Conservation (phyloP, 2,888 invertebrate genomes). For the Drosophila niveifrons region DNA sequence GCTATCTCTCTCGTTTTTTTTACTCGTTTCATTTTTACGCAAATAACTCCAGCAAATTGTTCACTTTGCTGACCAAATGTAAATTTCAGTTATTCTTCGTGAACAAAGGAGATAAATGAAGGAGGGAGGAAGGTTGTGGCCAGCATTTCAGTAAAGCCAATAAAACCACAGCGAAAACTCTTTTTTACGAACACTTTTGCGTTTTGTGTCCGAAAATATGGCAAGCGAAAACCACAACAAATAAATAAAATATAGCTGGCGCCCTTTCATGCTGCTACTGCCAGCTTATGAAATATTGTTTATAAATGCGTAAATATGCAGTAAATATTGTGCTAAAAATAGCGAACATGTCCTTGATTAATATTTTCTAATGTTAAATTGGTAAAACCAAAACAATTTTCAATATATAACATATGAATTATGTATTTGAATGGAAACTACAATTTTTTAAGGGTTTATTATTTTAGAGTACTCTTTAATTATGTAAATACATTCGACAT, state of each 20-base stretch:
- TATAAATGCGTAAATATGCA: not conserved
- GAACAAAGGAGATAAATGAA: conserved; percentile 11
- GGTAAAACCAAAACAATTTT: not conserved
- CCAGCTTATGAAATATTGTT: not conserved
- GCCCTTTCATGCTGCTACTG: not conserved
- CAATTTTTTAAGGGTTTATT: not conserved
- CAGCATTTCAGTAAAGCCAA: conserved; percentile 18
- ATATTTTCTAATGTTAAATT: not conserved
- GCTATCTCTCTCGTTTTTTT: conserved; percentile 16
- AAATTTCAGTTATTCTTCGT: conserved; percentile 27
- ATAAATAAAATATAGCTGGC: not conserved
- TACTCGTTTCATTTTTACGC: conserved; percentile 61
- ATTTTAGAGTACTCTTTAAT: too few relatives aligned
- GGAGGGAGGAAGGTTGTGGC: not conserved
- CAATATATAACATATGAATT: not conserved
- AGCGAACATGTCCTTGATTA: not conserved
- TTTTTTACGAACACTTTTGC: conserved; percentile 17
- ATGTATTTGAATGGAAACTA: not conserved
- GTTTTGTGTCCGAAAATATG: conserved; percentile 9
- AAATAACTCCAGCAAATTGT: conserved; percentile 73
- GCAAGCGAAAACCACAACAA: conserved; percentile 5
- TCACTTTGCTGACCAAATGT: conserved; percentile 70
- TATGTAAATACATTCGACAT: too few relatives aligned
- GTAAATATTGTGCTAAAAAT: not conserved
- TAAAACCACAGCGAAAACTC: conserved; percentile 14